Conservation (phyloP, 2,113 vertebrate species). For the Emydura subglobosa region DNA sequence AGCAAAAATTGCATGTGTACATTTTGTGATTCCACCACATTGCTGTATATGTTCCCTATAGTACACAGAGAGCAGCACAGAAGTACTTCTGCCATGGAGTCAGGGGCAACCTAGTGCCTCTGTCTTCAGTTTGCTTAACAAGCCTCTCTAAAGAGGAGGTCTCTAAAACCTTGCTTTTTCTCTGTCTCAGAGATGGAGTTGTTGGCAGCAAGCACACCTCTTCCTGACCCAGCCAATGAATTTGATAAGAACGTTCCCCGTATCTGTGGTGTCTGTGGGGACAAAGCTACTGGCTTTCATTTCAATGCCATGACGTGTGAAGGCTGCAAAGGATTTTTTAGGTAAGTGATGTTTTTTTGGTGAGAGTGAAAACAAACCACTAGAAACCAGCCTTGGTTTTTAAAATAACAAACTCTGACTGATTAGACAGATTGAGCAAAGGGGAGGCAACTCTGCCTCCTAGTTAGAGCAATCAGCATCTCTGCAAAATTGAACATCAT, state of each 20-base stretch:
- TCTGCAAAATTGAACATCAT: accelerated
- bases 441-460: neutral
- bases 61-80: accelerated
- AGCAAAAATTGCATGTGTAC: accelerated
- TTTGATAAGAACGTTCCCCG: slow-evolving; percentile 89
- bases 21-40: neutral
- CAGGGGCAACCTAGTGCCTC: neutral
- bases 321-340: slow-evolving; percentile 99
- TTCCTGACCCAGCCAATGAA: slow-evolving; percentile 78
- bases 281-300: slow-evolving; percentile 95
- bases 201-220: slow-evolving; percentile 85
- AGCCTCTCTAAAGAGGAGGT: neutral
- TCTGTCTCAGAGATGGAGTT: slow-evolving; percentile 83
- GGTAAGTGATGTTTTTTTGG: slow-evolving; percentile 70
- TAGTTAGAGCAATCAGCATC: accelerated
- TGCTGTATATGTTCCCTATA: neutral
- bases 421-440: neutral
- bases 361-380: accelerated
- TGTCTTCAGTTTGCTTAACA: neutral
- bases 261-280: slow-evolving; percentile 96
- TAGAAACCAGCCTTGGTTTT: accelerated
- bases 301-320: slow-evolving; percentile 99
- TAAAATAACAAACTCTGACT: neutral
- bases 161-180: neutral
- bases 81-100: neutral